Conservation (phyloP, 2,797 vertebrate genomes). For the Pseudopleuronectes americanus region DNA sequence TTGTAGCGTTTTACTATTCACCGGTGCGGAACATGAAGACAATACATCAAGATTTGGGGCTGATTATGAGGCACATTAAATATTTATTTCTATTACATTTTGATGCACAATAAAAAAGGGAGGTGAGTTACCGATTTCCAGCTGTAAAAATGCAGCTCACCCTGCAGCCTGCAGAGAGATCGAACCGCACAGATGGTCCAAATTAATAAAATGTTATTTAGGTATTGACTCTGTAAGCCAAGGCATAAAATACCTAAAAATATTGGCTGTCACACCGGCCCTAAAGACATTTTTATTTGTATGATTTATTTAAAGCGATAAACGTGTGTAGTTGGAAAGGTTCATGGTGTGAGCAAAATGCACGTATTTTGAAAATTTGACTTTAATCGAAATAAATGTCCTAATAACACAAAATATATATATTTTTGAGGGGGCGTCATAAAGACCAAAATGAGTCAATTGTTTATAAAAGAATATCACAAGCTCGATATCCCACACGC, state of each 20-base stretch:
- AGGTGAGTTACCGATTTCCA: slow-evolving; percentile 13
- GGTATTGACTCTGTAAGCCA: neutral
- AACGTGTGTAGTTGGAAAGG: neutral
- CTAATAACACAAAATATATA: no score
- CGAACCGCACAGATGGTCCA: slow-evolving; percentile 4
- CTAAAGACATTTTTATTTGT: slow-evolving; percentile 15
- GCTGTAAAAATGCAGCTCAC: slow-evolving; percentile 9
- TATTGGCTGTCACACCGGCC: neutral
- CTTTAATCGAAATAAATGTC: neutral
- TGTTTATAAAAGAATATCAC: slow-evolving; percentile 2
- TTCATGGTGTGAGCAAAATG: neutral
- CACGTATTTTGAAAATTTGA: neutral
- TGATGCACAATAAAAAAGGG: neutral
- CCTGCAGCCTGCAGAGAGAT: slow-evolving; percentile 7
- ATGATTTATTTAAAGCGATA: slow-evolving; percentile 21
- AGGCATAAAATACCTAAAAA: slow-evolving; percentile 24
- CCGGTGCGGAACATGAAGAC: neutral
- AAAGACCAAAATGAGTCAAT: neutral
- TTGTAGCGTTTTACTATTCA: slow-evolving; percentile 24
- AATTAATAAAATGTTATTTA: slow-evolving; percentile 29
- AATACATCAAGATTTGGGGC: neutral
- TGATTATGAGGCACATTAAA: slow-evolving; percentile 14
- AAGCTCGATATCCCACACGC: slow-evolving; percentile 2
- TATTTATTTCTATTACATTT: slow-evolving; percentile 1
- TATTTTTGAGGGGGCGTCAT: neutral